These are phyloP conservation scores for Mantis religiosa DNA, from an alignment of 2,888 invertebrate genomes.

Conservation along the genomic window DNA sequence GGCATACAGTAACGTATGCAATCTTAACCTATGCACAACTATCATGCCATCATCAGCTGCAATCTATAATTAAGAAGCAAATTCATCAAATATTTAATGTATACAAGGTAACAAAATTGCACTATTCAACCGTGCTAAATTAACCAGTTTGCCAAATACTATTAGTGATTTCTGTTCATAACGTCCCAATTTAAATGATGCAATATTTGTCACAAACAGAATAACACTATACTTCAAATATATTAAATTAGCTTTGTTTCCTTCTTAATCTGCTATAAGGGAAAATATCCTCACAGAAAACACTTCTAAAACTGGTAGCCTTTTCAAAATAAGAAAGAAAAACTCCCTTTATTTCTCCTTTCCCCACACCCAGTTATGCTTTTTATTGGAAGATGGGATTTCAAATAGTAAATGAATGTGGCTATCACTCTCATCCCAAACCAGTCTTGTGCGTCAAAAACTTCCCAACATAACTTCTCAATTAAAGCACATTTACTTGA, in stretches of 20 bases:
- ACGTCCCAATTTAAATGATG: not conserved
- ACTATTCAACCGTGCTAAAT: not conserved
- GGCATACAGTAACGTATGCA: not conserved
- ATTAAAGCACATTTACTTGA: not conserved
- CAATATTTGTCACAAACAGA: not conserved
- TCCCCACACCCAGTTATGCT: not conserved
- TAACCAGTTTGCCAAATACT: not conserved
- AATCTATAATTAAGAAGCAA: not conserved
- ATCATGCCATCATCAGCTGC: not conserved
- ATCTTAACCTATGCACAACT: not conserved
- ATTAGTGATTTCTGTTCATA: not conserved
- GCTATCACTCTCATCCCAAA: not conserved
- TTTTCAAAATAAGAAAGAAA: not conserved
- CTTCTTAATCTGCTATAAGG: not conserved
- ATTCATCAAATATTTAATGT: not conserved
- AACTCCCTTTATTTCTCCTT: not conserved
- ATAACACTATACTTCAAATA: not conserved
- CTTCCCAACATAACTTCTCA: not conserved
- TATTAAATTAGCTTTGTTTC: not conserved
- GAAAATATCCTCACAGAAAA: not conserved
- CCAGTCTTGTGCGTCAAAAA: not conserved
- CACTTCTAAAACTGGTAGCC: not conserved
- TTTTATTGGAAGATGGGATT: not conserved
- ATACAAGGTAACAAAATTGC: not conserved
- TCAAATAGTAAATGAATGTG: not conserved